phyloP scores from a whole-genome alignment of 2,797 vertebrate genomes.

The Pristis pectinata region DNA sequence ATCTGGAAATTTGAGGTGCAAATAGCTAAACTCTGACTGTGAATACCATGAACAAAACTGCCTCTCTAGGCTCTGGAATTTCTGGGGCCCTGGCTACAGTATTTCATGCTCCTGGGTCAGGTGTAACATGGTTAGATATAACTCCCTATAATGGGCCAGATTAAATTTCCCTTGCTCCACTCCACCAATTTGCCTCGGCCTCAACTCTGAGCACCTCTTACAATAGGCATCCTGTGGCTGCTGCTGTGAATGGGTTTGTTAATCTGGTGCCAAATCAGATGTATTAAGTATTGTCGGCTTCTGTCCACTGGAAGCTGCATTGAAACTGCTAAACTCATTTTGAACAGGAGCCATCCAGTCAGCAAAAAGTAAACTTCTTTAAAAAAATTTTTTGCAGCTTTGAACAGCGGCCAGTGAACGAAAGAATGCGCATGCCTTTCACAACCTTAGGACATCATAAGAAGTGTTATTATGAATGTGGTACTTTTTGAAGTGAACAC shows the following conservation, averaged over 20 bases:
- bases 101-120: background rate
- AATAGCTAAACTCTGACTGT: background rate
- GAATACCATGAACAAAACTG: background rate
- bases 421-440: background rate
- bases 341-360: conserved; percentile 4
- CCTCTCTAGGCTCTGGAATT: background rate
- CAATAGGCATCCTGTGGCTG: conserved; percentile 12
- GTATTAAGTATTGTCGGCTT: background rate
- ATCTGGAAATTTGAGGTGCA: background rate
- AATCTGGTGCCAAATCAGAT: conserved; percentile 26
- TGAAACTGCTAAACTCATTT: background rate
- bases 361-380: background rate
- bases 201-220: background rate
- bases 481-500: background rate
- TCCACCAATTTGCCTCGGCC: background rate
- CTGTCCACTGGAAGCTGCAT: background rate
- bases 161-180: conserved; percentile 4
- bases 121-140: background rate
- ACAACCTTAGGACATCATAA: background rate
- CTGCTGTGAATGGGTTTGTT: conserved; percentile 3
- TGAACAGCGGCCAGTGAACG: background rate
- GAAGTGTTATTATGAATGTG: background rate
- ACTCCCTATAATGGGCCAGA: background rate
- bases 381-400: background rate
- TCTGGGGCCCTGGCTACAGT: background rate